These are phyloP conservation scores for Eugnorisma glareosa DNA, from an alignment of 2,888 invertebrate genomes.

Conservation along the genomic window DNA sequence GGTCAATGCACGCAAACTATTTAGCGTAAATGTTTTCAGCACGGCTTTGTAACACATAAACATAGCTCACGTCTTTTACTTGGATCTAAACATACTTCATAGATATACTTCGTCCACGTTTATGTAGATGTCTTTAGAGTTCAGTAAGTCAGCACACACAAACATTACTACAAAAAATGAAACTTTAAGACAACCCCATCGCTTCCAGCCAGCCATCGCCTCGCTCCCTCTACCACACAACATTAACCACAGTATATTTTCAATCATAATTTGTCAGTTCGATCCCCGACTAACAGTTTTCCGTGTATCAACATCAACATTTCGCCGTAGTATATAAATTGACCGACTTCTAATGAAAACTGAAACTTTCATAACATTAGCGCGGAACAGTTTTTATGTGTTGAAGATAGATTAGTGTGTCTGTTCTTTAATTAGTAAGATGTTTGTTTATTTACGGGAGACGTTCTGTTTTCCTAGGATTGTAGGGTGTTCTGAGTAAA, in stretches of 20 bases:
- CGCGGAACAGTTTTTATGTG: constrained; percentile 34
- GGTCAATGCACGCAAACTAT: not conserved
- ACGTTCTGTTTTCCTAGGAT: constrained; percentile 10
- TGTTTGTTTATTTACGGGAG: constrained; percentile 34
- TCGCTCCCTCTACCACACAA: constrained; percentile 58
- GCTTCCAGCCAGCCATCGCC: constrained; percentile 46
- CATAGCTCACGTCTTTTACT: not conserved
- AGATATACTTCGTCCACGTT: not conserved
- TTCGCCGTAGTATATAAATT: constrained; percentile 57
- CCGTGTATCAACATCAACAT: constrained; percentile 48
- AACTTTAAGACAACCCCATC: not conserved
- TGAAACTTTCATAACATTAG: constrained; percentile 62
- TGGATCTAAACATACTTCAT: not conserved
- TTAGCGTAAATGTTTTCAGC: not conserved
- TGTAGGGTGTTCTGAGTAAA: constrained; percentile 25
- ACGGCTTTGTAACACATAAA: not conserved
- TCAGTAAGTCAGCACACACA: not conserved
- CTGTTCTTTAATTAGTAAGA: constrained; percentile 34
- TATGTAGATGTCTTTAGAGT: not conserved
- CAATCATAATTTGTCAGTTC: constrained; percentile 54
- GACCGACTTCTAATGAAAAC: constrained; percentile 55
- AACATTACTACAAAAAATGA: not conserved
- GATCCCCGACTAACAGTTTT: constrained; percentile 28
- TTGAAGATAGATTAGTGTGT: constrained; percentile 51
- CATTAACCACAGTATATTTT: constrained; percentile 62